These are phyloP conservation scores for Achroia grisella DNA, from an alignment of 1,140 invertebrate species.

Conservation along the genomic window DNA sequence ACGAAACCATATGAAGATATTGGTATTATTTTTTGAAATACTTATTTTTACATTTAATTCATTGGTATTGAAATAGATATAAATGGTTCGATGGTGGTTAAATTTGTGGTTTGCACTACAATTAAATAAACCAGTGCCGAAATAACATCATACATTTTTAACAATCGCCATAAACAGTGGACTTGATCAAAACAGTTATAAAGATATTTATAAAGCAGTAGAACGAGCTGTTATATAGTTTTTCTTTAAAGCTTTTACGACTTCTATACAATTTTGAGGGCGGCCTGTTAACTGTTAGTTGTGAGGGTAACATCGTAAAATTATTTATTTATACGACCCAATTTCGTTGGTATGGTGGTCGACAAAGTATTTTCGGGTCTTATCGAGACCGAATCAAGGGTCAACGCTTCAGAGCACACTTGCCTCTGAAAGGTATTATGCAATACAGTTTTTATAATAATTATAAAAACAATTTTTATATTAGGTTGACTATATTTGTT, in stretches of 20 bases:
- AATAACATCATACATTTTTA: too few species aligned
- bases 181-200: too few species aligned
- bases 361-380: constrained; percentile 58
- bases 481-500: too few species aligned
- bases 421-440: constrained; percentile 28
- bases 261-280: constrained; percentile 33
- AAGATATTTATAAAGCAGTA: neutral
- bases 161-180: too few species aligned
- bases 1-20: too few species aligned
- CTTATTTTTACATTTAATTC: too few species aligned
- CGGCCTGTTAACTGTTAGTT: constrained; percentile 33
- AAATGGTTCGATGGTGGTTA: too few species aligned
- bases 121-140: too few species aligned
- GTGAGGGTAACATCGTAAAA: constrained; percentile 44
- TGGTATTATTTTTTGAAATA: too few species aligned
- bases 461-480: too few species aligned
- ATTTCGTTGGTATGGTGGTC: constrained; percentile 49
- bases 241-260: constrained; percentile 20
- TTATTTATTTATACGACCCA: constrained; percentile 64
- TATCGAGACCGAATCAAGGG: constrained; percentile 60
- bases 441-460: neutral
- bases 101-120: too few species aligned
- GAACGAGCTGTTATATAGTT: constrained; percentile 1
- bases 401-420: constrained; percentile 51
- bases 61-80: too few species aligned